Evolutionary conservation across 92 coral and sea anemone genomes (phyloP), one percentile per base, ranked within the genome.

Genomic region (Diadumene lineata): DNA sequence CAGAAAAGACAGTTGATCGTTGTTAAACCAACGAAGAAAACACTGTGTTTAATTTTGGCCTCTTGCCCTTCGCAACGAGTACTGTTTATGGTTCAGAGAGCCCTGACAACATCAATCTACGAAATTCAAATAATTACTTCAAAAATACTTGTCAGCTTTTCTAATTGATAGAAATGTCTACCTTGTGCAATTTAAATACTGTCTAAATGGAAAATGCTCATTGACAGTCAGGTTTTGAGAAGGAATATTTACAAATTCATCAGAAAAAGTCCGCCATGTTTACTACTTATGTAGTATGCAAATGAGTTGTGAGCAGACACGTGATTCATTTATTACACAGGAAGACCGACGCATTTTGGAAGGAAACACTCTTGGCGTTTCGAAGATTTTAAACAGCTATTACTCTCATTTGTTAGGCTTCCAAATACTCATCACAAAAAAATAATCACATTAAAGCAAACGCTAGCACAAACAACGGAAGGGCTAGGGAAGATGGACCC

Each of bases 21-120:
- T 38, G 48, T 38, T 38, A 13, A 38, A 38, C 48, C 6, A 53
- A 53, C 58, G 21, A 53, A 70, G 64, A 29, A 29, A 51, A 51
- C 22, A 28, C 27, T 69, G 30, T 53, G 21, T 29, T 70, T 28
- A n/a, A 48, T 29, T 51, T 30, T 70, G 34, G 75, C 46, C 25
- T 70, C 50, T 13, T 30, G 44, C 38, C 50, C 64, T 31, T 70
- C 64, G 64, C 64, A 57, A 51, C 75, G 64, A 50, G n/a, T 22
- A 29, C 31, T 51, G 68, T 29, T 62, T 62, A 62, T 62, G n/a
- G 10, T 58, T 58, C 30, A 7, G 26, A 31, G 7, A 1, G 6
- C 25, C 64, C 64, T 58, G 29, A 58, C 64, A 58, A 58, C 64
- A 23, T 58, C 26, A 4, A 22, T 31, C 29, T 1, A 17, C 9